Evolutionary conservation across 2,797 vertebrate genomes (phyloP), one percentile per base, ranked within the genome.

Genomic region (Poecile montanus): DNA sequence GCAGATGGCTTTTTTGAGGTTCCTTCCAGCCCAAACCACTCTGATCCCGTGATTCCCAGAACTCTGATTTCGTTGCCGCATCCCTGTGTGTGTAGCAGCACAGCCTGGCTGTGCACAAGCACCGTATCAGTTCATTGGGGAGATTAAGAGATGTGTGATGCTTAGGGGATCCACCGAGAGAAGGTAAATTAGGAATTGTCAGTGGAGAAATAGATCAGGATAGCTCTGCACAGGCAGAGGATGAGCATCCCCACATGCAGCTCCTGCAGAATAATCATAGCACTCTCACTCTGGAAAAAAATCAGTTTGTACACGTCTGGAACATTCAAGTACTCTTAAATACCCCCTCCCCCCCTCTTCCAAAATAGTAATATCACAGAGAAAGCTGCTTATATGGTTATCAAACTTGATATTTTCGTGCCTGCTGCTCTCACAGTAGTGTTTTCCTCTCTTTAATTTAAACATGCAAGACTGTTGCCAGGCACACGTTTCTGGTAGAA

Each of bases 71-170:
- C 14, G 4, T 2, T 5, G 5, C 12, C 10, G 4, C 25, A 0
- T 2, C 2, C 0, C 1, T 3, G 9, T 25, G 29, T 6, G 1
- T 6, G 9, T 25, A 12, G 23, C 22, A 1, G 3, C 2, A 9
- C 6, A 10, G 50, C 32, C 38, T 2, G 56, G 20, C n/a, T 8
- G 42, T 2, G 17, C 3, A 1, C 0, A 2, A 6, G 12, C 15
- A 13, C 18, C 1, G 25, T 0, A 1, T 6, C 10, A 1, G 3
- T 2, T 40, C 29, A 1, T 1, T 0, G 61, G 19, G 21, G n/a
- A 1, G 7, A 4, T 10, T 1, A 1, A 7, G 3, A 25, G 36
- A 2, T 4, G 9, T 13, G 50, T 6, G 8, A 6, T 6, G 47
- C 29, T 9, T 0, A 1, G 34, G 29, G 45, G 13, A 7, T 27